Base-by-base conservation (phyloP, 2,113 vertebrate species). In the Grammomys dolichurus region DNA sequence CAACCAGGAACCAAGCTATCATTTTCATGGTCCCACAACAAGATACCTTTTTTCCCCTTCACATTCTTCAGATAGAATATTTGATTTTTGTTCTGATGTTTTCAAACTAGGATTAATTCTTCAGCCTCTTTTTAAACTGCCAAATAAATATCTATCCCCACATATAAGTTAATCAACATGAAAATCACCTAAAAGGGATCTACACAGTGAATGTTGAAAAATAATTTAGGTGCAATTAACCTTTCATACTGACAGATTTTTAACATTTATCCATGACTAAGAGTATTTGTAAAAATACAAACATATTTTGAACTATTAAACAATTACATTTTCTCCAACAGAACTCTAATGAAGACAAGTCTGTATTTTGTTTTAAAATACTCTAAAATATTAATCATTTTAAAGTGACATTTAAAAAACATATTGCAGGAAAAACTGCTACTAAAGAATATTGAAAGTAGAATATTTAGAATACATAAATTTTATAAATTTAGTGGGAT, bases 371-470 rank as follows among this genome's bases (percentile, higher is more conserved):
- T 92, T 93, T 94, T 58, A 95, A 96, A 96, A 96, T 89, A 82
- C 19, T 89, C 65, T 91, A 96, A 96, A 97, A 96, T 87, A 95
- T 88, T 86, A 94, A 96, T 96, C 31, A 87, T 92, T 95, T 96
- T 7, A 87, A 96, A 96, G 91, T 96, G 87, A 86, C 93, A 96
- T 93, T 97, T 97, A 72, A 97, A 97, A 96, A 96, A 84, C 87
- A 93, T 73, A 88, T 96, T 97, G 94, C 91, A 80, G 43, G 82
- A 56, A 56, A 90, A 96, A 67, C 56, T 76, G n/a, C 95, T 94
- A 88, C 81, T 84, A 77, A 97, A 93, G 60, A 94, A 76, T 78
- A 94, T 46, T 96, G 73, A 95, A 94, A 94, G 33, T 90, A 48
- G 93, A 97, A 90, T 96, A 75, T 86, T 95, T 78, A 92, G 77